These are phyloP conservation scores for Hydriomena furcata DNA, from an alignment of 2,888 invertebrate genomes.

Conservation along the genomic window DNA sequence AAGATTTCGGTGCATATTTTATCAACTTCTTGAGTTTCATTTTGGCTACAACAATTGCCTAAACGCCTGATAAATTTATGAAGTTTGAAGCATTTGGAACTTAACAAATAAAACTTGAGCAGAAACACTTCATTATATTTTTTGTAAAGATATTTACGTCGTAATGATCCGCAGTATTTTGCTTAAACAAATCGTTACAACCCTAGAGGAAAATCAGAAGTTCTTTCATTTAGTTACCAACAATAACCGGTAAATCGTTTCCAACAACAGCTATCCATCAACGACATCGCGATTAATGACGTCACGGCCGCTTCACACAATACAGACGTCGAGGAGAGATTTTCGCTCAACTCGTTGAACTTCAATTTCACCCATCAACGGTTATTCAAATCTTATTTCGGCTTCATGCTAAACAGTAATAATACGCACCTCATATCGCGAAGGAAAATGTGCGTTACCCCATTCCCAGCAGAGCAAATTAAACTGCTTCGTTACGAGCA, in stretches of 20 bases:
- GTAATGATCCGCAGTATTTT: conserved; percentile 17
- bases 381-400: conserved; percentile 35
- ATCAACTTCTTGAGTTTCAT: conserved; percentile 3
- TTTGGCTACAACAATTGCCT: neutral
- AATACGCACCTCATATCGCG: conserved; percentile 32
- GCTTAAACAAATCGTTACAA: conserved; percentile 22
- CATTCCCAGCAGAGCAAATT: conserved; percentile 26
- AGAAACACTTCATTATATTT: conserved; percentile 3
- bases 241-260: conserved; percentile 45
- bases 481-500: conserved; percentile 23
- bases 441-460: conserved; percentile 38
- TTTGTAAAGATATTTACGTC: conserved; percentile 16
- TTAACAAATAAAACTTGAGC: neutral
- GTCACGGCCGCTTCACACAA: conserved; percentile 37
- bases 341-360: conserved; percentile 23
- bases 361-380: conserved; percentile 34
- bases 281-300: conserved; percentile 44
- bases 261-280: conserved; percentile 49
- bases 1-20: conserved; percentile 8
- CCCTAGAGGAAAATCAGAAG: conserved; percentile 30
- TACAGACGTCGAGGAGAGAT: conserved; percentile 28
- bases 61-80: neutral
- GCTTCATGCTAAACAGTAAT: conserved; percentile 35
- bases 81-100: neutral
- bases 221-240: conserved; percentile 38